Base-by-base conservation (phyloP, 2,888 invertebrate genomes). In the Chrysotoxum bicinctum region DNA sequence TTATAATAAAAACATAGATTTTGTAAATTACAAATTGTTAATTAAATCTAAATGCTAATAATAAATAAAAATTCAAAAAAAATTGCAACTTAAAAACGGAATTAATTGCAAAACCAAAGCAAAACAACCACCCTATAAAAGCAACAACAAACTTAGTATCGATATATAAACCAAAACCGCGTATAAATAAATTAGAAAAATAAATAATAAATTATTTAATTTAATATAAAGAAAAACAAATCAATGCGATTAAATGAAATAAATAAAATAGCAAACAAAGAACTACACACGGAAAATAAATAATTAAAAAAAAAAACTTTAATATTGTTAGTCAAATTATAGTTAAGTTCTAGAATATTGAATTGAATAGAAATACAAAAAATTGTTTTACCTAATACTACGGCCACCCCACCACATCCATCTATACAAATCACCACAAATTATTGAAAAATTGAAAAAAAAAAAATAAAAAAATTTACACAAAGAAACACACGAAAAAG, bases 151-250 rank as follows among this genome's bases (percentile, higher is more conserved):
- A 50, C 40, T 64, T 77, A 85, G 70, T 77, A 80, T 77, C 60
- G 66, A 73, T 66, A 21, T 35, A 78, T 74, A 87, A 77, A 26
- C 74, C 60, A 76, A 70, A 80, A 80, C 50, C 74, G 80, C 50
- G 50, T 50, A 50, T 87, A 87, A 88, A 81, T 78, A 89, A 88
- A 90, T 88, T 89, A 88, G 87, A 80, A 89, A 81, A 77, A 84
- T 32, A 48, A 66, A 66, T 58, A 58, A 58, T 30, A 56, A 80
- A 76, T 37, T 78, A 83, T 48, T 7, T 50, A 58, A 50, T 56
- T 35, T 58, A 43, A 73, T 48, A 35, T 26, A 37, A 81, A 66
- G 48, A 56, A 64, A 54, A 73, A 37, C 48, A 66, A 54, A 43
- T 58, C 32, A 68, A 62, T 37, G 23, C 58, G 66, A 74, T 75